These are phyloP conservation scores for Laothoe populi DNA, from an alignment of 2,888 invertebrate genomes.

Conservation along the genomic window DNA sequence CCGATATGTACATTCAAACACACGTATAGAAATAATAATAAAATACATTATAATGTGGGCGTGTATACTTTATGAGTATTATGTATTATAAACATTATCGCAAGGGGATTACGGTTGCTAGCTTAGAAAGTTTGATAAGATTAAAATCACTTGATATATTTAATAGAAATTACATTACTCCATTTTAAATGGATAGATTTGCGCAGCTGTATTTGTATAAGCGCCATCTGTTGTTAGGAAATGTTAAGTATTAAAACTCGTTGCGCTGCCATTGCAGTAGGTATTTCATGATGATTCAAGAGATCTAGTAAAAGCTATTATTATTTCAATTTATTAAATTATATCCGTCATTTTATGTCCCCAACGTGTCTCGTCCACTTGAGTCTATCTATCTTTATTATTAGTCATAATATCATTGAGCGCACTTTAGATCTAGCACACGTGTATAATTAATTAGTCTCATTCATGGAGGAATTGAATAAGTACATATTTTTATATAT, in stretches of 20 bases:
- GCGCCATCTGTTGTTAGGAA: neutral
- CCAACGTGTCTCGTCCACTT: too few species aligned
- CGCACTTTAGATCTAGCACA: too few species aligned
- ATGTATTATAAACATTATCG: conserved; percentile 15
- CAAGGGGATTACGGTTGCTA: neutral
- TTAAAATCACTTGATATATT: neutral
- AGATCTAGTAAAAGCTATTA: too few species aligned
- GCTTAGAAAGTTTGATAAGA: conserved; percentile 18
- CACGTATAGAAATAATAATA: conserved; percentile 3
- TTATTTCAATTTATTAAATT: too few species aligned
- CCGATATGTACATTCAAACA: conserved; percentile 7
- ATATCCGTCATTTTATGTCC: too few species aligned
- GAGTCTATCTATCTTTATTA: too few species aligned
- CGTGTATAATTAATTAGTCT: too few species aligned
- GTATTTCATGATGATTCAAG: too few species aligned
- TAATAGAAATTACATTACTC: neutral
- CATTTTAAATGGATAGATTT: neutral
- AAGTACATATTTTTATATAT: too few species aligned
- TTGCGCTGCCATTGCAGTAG: neutral
- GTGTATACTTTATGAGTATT: conserved; percentile 17
- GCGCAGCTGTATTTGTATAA: conserved; percentile 1
- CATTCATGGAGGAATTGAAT: too few species aligned
- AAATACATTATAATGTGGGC: conserved; percentile 3
- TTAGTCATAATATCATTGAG: too few species aligned
- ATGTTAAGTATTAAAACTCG: neutral